Conservation (phyloP, 2,888 invertebrate species). For the Leptinotarsa tumamoca region DNA sequence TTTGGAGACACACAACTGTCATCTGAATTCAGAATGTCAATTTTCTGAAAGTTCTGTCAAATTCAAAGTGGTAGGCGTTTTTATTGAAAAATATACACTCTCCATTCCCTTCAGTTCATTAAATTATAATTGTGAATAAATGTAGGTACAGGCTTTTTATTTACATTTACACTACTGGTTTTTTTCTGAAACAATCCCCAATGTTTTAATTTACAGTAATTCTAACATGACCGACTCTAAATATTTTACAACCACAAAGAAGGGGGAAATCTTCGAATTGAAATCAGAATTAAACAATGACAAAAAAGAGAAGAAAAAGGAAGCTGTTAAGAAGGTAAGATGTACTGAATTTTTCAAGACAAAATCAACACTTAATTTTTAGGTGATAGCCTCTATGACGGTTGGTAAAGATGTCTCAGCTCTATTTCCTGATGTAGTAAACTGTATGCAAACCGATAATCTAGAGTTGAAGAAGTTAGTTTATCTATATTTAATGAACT, state of each 20-base stretch:
- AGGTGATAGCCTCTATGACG: slow-evolving; percentile 99
- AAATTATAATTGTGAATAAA: too few species aligned
- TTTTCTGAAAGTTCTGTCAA: not conserved
- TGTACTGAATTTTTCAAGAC: too few species aligned
- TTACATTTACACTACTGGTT: too few species aligned
- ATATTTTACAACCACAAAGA: slow-evolving; percentile 99
- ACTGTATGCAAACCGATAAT: slow-evolving; percentile 99
- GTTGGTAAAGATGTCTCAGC: slow-evolving; percentile 99
- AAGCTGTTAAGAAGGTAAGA: slow-evolving; percentile 97
- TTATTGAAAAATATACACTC: not conserved
- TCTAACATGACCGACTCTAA: slow-evolving; percentile 98
- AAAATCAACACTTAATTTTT: slow-evolving; percentile 38
- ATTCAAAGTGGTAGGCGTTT: slow-evolving; percentile 10
- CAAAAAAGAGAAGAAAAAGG: slow-evolving; percentile 99
- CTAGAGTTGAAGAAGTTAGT: slow-evolving; percentile 98
- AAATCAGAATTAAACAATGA: slow-evolving; percentile 99
- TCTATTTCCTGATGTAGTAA: slow-evolving; percentile 98
- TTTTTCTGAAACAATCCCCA: not conserved
- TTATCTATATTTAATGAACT: slow-evolving; percentile 99
- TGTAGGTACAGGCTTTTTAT: too few species aligned
- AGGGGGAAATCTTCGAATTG: slow-evolving; percentile 99
- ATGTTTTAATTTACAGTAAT: not conserved
- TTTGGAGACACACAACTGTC: too few species aligned
- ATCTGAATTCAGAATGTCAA: too few species aligned
- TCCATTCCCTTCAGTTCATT: not conserved